Percentiles rank a stretch among this genome's conserved stretches.
Evolutionary conservation across 2,888 invertebrate species (phyloP).

Genomic region (Buathra laborator): DNA sequence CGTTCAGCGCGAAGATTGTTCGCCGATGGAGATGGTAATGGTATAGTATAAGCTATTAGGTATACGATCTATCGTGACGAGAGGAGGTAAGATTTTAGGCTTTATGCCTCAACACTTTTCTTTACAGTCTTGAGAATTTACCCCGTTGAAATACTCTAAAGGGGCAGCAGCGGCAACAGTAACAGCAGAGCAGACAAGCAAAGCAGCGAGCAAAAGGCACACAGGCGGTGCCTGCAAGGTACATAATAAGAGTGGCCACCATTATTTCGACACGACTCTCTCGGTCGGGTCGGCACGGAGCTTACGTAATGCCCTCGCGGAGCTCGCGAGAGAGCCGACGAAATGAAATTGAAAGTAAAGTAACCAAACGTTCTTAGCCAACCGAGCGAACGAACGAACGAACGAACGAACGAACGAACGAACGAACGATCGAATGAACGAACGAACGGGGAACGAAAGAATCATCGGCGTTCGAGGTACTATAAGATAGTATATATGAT

Average conservation of each 20-base stretch:
- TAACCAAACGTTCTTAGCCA: slow-evolving; percentile 76
- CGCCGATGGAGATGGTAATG: background rate
- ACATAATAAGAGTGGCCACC: slow-evolving; percentile 83
- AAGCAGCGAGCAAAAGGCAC: slow-evolving; percentile 41
- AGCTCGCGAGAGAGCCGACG: slow-evolving; percentile 75
- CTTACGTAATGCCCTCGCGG: slow-evolving; percentile 77
- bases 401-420: slow-evolving; percentile 57
- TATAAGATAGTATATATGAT: slow-evolving; percentile 18
- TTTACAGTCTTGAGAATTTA: slow-evolving; percentile 45
- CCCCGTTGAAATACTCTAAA: slow-evolving; percentile 66
- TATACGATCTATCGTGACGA: slow-evolving; percentile 24
- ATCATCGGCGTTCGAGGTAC: slow-evolving; percentile 64
- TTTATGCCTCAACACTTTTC: slow-evolving; percentile 5
- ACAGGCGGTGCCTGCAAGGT: slow-evolving; percentile 72
- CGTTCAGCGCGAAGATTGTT: slow-evolving; percentile 26
- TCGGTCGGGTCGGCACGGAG: slow-evolving; percentile 77
- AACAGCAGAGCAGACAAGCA: slow-evolving; percentile 51
- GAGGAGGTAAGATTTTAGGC: slow-evolving; percentile 49
- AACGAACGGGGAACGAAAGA: slow-evolving; percentile 60
- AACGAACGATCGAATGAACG: background rate
- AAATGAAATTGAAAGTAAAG: slow-evolving; percentile 85
- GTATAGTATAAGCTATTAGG: slow-evolving; percentile 16
- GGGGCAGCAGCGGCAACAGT: slow-evolving; percentile 64
- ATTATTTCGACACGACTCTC: slow-evolving; percentile 83
- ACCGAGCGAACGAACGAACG: slow-evolving; percentile 62